These are phyloP conservation scores for Venustoraphidia nigricollis DNA, from an alignment of 2,888 invertebrate genomes.

Conservation along the genomic window DNA sequence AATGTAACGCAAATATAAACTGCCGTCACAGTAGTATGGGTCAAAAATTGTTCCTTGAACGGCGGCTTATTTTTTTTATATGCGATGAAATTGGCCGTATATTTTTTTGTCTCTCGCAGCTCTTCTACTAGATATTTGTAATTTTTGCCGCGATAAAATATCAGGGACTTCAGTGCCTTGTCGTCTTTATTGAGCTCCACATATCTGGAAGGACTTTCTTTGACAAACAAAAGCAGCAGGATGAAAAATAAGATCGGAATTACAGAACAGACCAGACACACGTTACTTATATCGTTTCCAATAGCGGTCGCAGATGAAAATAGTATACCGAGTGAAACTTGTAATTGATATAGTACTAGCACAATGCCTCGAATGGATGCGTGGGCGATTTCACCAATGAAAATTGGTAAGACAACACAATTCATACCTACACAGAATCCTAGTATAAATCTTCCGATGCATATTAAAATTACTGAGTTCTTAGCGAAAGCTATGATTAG, in stretches of 20 bases:
- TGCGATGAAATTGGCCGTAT: conserved; percentile 4
- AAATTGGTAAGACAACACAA: conserved; percentile 67
- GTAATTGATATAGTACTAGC: conserved; percentile 67
- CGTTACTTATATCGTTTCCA: no score
- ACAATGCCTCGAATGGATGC: conserved; percentile 61
- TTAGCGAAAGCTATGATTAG: conserved; percentile 13
- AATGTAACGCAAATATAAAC: conserved; percentile 24
- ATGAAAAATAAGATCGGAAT: no score
- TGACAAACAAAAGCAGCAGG: conserved; percentile 21
- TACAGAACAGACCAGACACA: no score
- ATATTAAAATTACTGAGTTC: conserved; percentile 9
- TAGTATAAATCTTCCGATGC: conserved; percentile 20
- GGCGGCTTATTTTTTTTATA: background rate
- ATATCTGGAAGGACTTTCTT: no score
- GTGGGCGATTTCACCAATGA: conserved; percentile 70
- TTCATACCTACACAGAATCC: conserved; percentile 44
- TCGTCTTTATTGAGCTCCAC: no score
- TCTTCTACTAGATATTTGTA: no score
- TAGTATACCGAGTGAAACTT: conserved; percentile 44
- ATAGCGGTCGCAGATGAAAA: no score
- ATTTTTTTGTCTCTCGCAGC: background rate
- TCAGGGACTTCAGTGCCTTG: no score
- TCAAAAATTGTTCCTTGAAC: conserved; percentile 12
- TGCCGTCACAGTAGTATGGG: conserved; percentile 20
- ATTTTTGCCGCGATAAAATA: no score